Evolutionary conservation across 2,113 vertebrate genomes (phyloP).

Genomic region (Passer domesticus): DNA sequence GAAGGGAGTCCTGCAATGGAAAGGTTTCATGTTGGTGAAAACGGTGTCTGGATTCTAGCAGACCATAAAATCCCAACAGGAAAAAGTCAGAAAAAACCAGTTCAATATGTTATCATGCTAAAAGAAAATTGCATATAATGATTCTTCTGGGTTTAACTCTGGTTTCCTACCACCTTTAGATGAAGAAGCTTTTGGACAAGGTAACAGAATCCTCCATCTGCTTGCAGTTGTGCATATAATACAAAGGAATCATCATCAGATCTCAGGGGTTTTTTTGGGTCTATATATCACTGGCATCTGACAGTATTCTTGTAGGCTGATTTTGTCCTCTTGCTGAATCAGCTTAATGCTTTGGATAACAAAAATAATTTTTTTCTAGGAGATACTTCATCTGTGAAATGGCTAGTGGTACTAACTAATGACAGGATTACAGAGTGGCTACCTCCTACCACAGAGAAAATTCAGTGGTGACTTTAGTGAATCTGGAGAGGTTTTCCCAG

Average conservation of each 20-base stretch:
- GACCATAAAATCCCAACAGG: neutral
- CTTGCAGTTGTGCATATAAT: neutral
- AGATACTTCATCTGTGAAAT: neutral
- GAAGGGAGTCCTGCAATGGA: neutral
- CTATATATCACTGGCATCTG: accelerated
- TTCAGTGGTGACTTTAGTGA: neutral
- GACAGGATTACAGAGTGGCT: neutral
- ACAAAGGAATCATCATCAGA: neutral
- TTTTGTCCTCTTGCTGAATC: neutral
- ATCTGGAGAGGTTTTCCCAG: neutral
- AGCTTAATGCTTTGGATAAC: neutral
- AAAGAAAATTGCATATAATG: neutral
- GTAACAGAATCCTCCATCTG: neutral
- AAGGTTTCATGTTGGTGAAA: neutral
- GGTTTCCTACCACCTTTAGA: neutral
- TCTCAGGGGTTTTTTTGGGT: accelerated
- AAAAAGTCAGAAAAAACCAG: neutral
- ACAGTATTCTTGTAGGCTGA: neutral
- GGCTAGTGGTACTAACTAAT: neutral
- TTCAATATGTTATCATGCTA: neutral
- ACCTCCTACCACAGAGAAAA: neutral
- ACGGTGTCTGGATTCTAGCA: neutral
- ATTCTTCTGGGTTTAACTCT: neutral
- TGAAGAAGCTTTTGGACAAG: neutral
- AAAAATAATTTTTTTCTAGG: neutral